Base-by-base conservation (phyloP, 2,797 vertebrate species). In the Tragelaphus oryx region DNA sequence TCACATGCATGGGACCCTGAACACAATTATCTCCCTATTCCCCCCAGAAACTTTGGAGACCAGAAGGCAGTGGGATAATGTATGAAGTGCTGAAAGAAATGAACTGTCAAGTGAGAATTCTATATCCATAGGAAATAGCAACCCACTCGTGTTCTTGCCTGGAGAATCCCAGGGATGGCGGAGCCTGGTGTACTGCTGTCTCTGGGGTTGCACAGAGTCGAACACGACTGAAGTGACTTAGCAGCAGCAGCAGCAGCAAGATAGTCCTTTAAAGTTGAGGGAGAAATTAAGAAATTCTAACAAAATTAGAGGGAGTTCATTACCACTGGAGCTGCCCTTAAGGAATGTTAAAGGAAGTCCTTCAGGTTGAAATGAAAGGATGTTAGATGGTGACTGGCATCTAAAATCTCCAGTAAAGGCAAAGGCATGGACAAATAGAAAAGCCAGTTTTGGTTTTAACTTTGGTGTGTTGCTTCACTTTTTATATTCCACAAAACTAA, bases 341-440 rank as follows among this genome's bases (percentile, higher is more conserved):
- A 68, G 13, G 65, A 85, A 28, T 68, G n/a, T 37, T 85, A 65
- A 33, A 85, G 44, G 59, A 13, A 65, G 20, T 33, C 7, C 30
- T 65, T 84, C 18, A 26, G 20, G 30, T 65, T 65, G 59, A 65
- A 48, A 48, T 52, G 46, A 85, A 68, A 85, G n/a, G 46, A 52
- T 68, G 9, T 48, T 44, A 37, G 14, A 46, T 46, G 71, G 41
- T 74, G 71, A 46, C 41, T 46, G 13, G 7, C 71, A 75, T 75
- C 24, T 75, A 46, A 44, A 26, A 75, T 54, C 48, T 86, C 60
- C 14, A 86, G 48, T 68, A 28, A 52, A 52, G 41, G 14, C n/a
- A 37, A 68, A 86, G 50, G 11, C n/a, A 86, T 68, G 60, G n/a
- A 68, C n/a, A 52, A 86, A 37, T 54, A 68, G 17, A 86, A 68